Evolutionary conservation across 2,797 vertebrate species (phyloP).

Genomic region (Sebastes trivittatus): DNA sequence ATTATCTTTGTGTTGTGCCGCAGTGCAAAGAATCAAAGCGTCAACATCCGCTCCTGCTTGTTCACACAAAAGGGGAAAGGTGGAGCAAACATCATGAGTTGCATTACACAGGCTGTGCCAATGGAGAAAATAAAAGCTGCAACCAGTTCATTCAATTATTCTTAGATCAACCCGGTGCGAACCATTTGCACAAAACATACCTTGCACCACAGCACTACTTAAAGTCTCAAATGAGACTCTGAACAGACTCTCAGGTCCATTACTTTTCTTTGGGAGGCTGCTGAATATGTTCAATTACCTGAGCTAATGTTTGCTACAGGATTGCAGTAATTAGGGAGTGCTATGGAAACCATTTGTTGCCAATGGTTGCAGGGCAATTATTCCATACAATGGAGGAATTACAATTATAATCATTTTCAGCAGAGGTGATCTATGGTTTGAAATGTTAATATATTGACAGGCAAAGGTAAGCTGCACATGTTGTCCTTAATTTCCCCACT

Average conservation of each 20-base stretch:
- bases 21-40: conserved; percentile 7
- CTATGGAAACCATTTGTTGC: conserved; percentile 23
- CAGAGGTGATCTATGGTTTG: conserved; percentile 1
- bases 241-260: neutral
- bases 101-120: neutral
- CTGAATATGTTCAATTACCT: conserved; percentile 36
- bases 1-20: conserved; percentile 3
- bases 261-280: neutral
- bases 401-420: conserved; percentile 1
- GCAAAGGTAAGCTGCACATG: neutral
- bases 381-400: conserved; percentile 21
- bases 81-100: conserved; percentile 1
- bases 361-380: conserved; percentile 28
- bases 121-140: conserved; percentile 11
- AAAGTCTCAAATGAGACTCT: conserved; percentile 6
- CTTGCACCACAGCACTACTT: neutral
- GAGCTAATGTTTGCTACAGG: conserved; percentile 37
- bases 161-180: neutral
- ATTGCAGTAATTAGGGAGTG: conserved; percentile 11
- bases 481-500: neutral
- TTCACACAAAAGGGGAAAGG: conserved; percentile 8
- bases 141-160: neutral
- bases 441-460: conserved; percentile 13
- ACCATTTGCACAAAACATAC: neutral
- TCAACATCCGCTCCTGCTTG: conserved; percentile 11